Evolutionary conservation across 1,140 invertebrate species (phyloP).

Genomic region (Diabrotica virgifera): DNA sequence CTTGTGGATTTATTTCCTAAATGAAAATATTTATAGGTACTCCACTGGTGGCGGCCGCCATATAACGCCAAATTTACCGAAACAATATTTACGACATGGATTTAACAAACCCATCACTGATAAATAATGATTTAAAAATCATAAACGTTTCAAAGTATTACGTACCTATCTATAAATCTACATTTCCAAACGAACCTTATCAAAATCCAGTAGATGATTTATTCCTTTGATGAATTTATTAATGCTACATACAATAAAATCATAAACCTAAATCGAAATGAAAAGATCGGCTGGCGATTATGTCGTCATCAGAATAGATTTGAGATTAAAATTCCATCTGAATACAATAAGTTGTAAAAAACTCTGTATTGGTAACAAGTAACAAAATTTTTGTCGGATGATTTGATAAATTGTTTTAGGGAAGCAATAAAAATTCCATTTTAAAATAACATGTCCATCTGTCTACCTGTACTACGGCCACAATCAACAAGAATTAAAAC

Average conservation of each 20-base stretch:
- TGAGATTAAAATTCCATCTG: neutral
- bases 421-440: too few relatives aligned
- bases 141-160: constrained; percentile 3
- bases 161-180: neutral
- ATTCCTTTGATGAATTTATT: neutral
- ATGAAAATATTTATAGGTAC: too few relatives aligned
- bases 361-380: neutral
- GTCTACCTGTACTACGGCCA: too few relatives aligned
- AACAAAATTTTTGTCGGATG: neutral
- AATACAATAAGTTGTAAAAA: neutral
- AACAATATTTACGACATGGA: neutral
- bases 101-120: neutral
- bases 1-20: too few relatives aligned
- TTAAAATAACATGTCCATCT: too few relatives aligned
- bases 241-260: neutral
- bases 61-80: neutral
- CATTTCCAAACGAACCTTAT: neutral
- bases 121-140: neutral
- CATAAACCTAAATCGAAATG: neutral
- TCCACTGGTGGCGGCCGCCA: too few relatives aligned
- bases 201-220: constrained; percentile 2
- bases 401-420: too few relatives aligned
- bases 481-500: too few relatives aligned
- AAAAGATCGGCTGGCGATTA: neutral
- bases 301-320: neutral